Conservation (phyloP, 2,113 vertebrate species). For the Rallus limicola region DNA sequence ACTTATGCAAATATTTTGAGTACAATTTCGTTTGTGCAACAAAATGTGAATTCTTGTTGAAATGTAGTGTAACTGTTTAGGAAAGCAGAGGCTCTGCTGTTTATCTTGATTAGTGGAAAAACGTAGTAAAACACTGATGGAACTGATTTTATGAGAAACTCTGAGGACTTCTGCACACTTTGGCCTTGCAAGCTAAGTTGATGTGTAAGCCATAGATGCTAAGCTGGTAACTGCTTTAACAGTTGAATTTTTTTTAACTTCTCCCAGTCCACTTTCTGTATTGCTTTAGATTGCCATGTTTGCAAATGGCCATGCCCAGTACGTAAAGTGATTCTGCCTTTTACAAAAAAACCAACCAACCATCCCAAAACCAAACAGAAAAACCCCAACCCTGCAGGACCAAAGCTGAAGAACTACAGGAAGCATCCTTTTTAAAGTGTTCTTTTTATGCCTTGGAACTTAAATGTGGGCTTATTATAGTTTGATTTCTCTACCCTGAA, state of each 20-base stretch:
- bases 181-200: not conserved
- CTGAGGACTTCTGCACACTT: not conserved
- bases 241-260: not conserved
- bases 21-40: not conserved
- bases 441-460: not conserved
- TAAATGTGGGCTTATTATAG: not conserved
- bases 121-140: not conserved
- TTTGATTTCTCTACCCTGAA: not conserved
- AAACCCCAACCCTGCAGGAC: accelerated
- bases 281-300: not conserved
- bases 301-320: not conserved
- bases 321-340: not conserved
- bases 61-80: not conserved
- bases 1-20: not conserved
- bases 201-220: not conserved
- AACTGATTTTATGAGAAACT: not conserved
- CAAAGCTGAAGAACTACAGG: not conserved
- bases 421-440: not conserved
- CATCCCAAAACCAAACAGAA: not conserved
- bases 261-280: not conserved
- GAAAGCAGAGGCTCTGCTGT: not conserved
- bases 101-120: not conserved
- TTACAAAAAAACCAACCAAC: not conserved
- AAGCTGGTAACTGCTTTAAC: not conserved
- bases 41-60: not conserved